Evolutionary conservation across 1,140 invertebrate species (phyloP).

Genomic region (Zophobas atratus): DNA sequence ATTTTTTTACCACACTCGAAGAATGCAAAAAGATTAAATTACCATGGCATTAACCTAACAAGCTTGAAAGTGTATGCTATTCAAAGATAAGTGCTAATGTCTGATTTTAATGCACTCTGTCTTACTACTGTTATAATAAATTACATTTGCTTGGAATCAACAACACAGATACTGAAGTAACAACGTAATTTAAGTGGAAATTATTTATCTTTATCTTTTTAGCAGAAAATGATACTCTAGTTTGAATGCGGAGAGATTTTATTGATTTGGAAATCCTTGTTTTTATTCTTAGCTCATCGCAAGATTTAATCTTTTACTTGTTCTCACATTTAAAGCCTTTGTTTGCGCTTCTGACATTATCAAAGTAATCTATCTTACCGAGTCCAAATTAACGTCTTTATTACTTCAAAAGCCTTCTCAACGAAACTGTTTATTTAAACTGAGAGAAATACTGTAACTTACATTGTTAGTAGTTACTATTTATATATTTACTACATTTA

Average conservation of each 20-base stretch:
- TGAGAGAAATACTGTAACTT: too few species aligned
- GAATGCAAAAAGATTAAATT: conserved; percentile 22
- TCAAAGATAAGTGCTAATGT: conserved; percentile 31
- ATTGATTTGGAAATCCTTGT: conserved; percentile 9
- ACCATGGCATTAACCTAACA: conserved; percentile 12
- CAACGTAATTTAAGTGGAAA: neutral
- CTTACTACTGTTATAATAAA: conserved; percentile 5
- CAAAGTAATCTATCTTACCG: neutral
- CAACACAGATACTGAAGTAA: conserved; percentile 3
- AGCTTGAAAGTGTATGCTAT: neutral
- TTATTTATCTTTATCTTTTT: neutral
- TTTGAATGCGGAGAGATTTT: neutral
- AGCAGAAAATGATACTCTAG: neutral
- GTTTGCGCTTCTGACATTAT: conserved; percentile 6
- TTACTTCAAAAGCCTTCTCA: neutral
- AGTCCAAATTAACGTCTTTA: conserved; percentile 18
- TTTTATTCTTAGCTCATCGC: conserved; percentile 26
- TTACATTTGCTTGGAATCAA: conserved; percentile 12
- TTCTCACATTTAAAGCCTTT: conserved; percentile 22
- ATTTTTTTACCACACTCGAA: conserved; percentile 9
- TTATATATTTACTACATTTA: too few species aligned
- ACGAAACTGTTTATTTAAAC: neutral
- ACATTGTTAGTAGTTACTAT: too few species aligned
- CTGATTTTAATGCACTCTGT: conserved; percentile 16
- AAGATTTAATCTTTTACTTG: conserved; percentile 24